Percentiles rank a stretch among this genome's conserved stretches.
Conservation (phyloP, 37 sponge, comb jelly and placozoan genomes). For the Haliclona indistincta region DNA sequence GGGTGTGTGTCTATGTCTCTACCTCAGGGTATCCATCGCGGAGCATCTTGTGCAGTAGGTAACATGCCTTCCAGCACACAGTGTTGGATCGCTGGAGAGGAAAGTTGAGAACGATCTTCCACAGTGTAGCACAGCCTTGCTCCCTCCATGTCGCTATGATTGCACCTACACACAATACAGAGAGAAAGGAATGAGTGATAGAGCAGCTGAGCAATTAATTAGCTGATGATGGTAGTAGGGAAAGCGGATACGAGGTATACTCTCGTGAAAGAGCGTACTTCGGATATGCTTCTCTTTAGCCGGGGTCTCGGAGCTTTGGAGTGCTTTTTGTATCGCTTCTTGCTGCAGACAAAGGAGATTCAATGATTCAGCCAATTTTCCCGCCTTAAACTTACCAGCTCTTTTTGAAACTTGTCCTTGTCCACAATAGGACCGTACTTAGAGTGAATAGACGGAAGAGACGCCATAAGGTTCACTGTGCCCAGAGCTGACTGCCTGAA, state of each 20-base stretch:
- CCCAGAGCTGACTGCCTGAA: too few species aligned
- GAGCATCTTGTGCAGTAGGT: constrained; percentile 73
- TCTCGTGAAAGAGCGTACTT: constrained; percentile 42
- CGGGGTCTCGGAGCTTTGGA: constrained; percentile 60
- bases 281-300: constrained; percentile 92
- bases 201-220: too few species aligned
- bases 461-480: constrained; percentile 9
- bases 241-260: not conserved
- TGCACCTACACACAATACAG: constrained; percentile 17
- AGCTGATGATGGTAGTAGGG: too few species aligned
- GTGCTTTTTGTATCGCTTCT: constrained; percentile 72
- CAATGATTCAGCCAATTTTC: not conserved
- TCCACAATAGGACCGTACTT: constrained; percentile 63
- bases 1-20: constrained; percentile 10
- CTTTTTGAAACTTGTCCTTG: constrained; percentile 77
- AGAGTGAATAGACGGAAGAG: constrained; percentile 20
- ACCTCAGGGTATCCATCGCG: constrained; percentile 85
- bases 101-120: constrained; percentile 60
- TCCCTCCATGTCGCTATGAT: constrained; percentile 87
- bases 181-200: not conserved
- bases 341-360: constrained; percentile 21
- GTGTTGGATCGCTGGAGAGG: constrained; percentile 37
- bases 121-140: constrained; percentile 71
- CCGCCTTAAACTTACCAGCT: constrained; percentile 53
- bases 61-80: constrained; percentile 89